Evolutionary conservation across 2,888 invertebrate genomes (phyloP).

Genomic region (Dolomedes plantarius): DNA sequence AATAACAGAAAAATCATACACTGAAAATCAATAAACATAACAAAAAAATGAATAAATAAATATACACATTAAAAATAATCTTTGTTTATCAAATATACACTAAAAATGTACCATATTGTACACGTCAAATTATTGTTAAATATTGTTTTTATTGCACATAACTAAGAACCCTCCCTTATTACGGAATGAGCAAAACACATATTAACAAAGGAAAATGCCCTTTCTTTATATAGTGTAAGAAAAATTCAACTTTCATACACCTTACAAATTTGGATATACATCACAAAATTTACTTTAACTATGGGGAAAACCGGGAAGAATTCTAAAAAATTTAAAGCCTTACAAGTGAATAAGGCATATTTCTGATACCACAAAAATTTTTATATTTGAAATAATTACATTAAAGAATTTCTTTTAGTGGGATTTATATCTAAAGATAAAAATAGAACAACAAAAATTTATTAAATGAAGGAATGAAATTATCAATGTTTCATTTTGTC

Average conservation of each 20-base stretch:
- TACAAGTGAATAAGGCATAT: background rate
- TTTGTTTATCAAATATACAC: background rate
- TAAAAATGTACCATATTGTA: background rate
- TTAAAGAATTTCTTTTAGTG: too few relatives aligned
- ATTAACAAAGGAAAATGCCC: background rate
- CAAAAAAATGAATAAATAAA: conserved; percentile 7
- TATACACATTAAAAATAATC: background rate
- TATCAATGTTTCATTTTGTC: too few relatives aligned
- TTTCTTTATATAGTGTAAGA: background rate
- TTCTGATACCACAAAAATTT: too few relatives aligned
- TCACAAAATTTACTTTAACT: background rate
- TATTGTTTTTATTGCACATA: background rate
- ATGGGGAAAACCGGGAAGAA: background rate
- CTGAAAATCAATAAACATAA: background rate
- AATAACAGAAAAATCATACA: background rate
- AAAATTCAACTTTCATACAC: background rate
- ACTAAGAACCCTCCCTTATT: background rate
- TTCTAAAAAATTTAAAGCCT: background rate
- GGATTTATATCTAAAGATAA: too few relatives aligned
- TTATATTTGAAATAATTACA: too few relatives aligned
- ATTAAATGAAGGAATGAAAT: too few relatives aligned
- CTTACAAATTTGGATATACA: background rate
- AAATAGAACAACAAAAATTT: too few relatives aligned
- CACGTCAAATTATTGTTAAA: background rate
- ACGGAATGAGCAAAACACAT: background rate